phyloP scores from a whole-genome alignment of 1,140 invertebrate genomes.

The Drosophila sulfurigaster region DNA sequence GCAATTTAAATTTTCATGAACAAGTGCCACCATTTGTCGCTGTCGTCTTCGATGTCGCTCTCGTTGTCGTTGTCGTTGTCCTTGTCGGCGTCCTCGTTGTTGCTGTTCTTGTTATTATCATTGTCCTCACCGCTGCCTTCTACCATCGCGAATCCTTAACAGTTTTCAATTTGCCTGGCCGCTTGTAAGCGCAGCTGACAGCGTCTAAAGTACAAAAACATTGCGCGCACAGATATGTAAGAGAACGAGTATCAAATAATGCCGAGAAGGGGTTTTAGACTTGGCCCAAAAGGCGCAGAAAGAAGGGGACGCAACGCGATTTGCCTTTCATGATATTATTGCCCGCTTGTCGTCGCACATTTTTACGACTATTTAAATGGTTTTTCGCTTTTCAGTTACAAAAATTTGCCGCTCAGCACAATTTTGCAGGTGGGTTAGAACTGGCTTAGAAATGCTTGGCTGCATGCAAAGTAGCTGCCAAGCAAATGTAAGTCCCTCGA shows the following conservation, averaged over 20 bases:
- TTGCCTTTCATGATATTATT: conserved; percentile 74
- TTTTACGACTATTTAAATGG: conserved; percentile 81
- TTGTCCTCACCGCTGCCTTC: conserved; percentile 27
- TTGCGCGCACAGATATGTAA: conserved; percentile 22
- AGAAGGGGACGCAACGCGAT: conserved; percentile 33
- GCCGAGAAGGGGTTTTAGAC: conserved; percentile 22
- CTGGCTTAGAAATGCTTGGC: conserved; percentile 2
- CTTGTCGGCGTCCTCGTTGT: conserved; percentile 28
- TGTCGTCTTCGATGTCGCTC: conserved; percentile 49
- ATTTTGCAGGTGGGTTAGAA: conserved; percentile 9
- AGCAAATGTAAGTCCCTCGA: neutral
- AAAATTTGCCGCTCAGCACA: conserved; percentile 56
- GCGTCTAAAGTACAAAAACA: conserved; percentile 43
- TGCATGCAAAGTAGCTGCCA: conserved; percentile 5
- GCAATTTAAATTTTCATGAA: conserved; percentile 83
- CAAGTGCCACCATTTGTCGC: conserved; percentile 77
- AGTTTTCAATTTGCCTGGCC: conserved; percentile 76
- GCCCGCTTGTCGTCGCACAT: conserved; percentile 74
- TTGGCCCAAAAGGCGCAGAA: neutral
- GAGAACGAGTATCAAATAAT: conserved; percentile 47
- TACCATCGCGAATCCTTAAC: conserved; percentile 50
- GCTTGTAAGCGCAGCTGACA: conserved; percentile 80
- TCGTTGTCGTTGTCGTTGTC: conserved; percentile 29
- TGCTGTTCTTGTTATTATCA: conserved; percentile 8
- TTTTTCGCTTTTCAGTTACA: conserved; percentile 72